A percentile compares a stretch with the other conserved stretches of the same genome.
Evolutionary conservation across 2,797 vertebrate genomes (phyloP).

Genomic region (Perdix hodgsoniae): DNA sequence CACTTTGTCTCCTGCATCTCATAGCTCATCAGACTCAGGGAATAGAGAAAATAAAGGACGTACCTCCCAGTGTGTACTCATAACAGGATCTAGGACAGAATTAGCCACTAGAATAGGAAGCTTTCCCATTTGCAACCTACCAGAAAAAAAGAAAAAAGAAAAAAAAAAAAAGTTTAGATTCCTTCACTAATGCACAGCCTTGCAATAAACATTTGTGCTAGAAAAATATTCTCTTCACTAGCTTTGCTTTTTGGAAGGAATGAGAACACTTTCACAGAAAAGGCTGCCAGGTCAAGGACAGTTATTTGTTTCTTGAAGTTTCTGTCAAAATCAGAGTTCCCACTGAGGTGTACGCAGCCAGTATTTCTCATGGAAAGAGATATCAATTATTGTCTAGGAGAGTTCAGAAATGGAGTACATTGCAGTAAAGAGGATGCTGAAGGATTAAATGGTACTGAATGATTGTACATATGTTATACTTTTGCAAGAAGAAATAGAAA

Average conservation of each 20-base stretch:
- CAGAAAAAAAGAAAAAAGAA: not conserved
- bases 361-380: not conserved
- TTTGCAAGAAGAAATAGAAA: not conserved
- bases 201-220: not conserved
- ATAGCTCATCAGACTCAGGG: not conserved
- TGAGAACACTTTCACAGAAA: not conserved
- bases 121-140: not conserved
- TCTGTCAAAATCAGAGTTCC: not conserved
- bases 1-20: not conserved
- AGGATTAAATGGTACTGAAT: not conserved
- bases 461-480: conserved; percentile 1
- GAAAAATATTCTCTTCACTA: not conserved
- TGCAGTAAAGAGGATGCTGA: not conserved
- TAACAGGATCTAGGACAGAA: not conserved
- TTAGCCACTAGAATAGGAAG: not conserved
- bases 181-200: not conserved
- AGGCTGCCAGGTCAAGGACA: not conserved
- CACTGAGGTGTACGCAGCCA: rapidly evolving
- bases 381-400: not conserved
- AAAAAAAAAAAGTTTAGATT: not conserved
- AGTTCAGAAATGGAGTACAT: not conserved
- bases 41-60: not conserved
- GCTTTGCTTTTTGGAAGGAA: not conserved
- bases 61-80: rapidly evolving
- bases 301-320: not conserved